These are phyloP conservation scores for Eupristina koningsbergeri DNA, from an alignment of 1,140 invertebrate species.

Conservation along the genomic window DNA sequence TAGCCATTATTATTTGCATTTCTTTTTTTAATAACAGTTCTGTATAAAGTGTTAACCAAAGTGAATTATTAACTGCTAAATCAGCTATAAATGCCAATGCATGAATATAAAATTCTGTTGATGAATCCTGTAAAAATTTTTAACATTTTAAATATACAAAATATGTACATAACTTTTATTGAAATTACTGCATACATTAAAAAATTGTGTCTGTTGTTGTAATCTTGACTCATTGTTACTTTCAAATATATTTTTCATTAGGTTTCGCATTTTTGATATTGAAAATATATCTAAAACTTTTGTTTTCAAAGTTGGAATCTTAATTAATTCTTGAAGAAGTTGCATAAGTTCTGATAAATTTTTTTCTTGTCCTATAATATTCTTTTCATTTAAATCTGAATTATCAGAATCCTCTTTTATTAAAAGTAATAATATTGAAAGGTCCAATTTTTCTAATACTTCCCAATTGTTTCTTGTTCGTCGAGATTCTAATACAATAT, in stretches of 20 bases:
- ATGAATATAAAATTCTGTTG: conserved; percentile 70
- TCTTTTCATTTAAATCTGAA: conserved; percentile 53
- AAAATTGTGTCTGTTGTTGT: conserved; percentile 57
- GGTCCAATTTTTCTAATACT: conserved; percentile 63
- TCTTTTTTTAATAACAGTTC: conserved; percentile 71
- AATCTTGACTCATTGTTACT: conserved; percentile 53
- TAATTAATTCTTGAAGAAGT: conserved; percentile 71
- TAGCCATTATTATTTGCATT: conserved; percentile 73
- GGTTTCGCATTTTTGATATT: conserved; percentile 60
- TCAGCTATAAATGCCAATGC: conserved; percentile 70
- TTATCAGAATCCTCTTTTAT: conserved; percentile 59
- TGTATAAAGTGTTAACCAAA: conserved; percentile 71
- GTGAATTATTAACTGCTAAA: conserved; percentile 66
- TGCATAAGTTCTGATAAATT: conserved; percentile 70
- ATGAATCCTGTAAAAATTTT: conserved; percentile 61
- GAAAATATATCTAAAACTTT: conserved; percentile 67
- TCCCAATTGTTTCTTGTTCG: conserved; percentile 54
- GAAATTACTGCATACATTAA: conserved; percentile 56
- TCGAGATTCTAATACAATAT: conserved; percentile 62
- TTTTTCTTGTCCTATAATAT: conserved; percentile 53
- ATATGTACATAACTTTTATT: not conserved
- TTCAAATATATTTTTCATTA: conserved; percentile 61
- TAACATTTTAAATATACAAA: not conserved
- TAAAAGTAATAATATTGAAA: conserved; percentile 62
- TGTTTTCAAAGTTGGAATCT: conserved; percentile 60